A percentile compares a stretch with the other conserved stretches of the same genome.
Conservation (phyloP, 2,888 invertebrate genomes). For the Drosophila greeni region DNA sequence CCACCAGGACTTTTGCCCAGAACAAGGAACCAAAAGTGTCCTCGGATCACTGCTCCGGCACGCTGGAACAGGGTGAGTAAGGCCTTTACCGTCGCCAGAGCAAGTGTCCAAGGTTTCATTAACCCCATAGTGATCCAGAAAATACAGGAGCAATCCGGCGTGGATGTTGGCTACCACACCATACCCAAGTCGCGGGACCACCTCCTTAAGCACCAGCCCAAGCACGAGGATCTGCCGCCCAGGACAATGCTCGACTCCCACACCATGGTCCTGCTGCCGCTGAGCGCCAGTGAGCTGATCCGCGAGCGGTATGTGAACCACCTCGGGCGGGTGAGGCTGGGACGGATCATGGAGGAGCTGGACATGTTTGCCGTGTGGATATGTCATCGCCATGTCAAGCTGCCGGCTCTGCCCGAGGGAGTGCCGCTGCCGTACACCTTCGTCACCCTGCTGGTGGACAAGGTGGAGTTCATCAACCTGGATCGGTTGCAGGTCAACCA, state of each 20-base stretch:
- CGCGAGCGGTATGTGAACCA: conserved; percentile 84
- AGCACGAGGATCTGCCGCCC: conserved; percentile 81
- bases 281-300: conserved; percentile 81
- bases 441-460: conserved; percentile 87
- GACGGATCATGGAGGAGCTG: conserved; percentile 87
- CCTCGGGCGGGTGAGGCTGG: conserved; percentile 83
- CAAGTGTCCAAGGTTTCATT: background rate
- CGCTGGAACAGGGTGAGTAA: conserved; percentile 52
- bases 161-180: conserved; percentile 78
- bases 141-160: conserved; percentile 71
- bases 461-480: conserved; percentile 80
- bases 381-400: conserved; percentile 83
- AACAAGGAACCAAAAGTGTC: conserved; percentile 6
- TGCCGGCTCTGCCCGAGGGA: conserved; percentile 81
- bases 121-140: conserved; percentile 52
- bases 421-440: conserved; percentile 82
- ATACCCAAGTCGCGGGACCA: conserved; percentile 79
- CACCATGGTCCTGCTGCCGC: conserved; percentile 83
- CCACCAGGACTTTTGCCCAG: background rate
- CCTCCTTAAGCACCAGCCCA: conserved; percentile 81
- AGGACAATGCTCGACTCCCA: conserved; percentile 84
- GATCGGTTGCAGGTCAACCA: conserved; percentile 78
- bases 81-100: background rate
- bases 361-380: conserved; percentile 89
- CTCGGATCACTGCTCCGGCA: conserved; percentile 55